These are phyloP conservation scores for Nemotelus nigrinus DNA, from an alignment of 2,888 invertebrate genomes.

Conservation along the genomic window DNA sequence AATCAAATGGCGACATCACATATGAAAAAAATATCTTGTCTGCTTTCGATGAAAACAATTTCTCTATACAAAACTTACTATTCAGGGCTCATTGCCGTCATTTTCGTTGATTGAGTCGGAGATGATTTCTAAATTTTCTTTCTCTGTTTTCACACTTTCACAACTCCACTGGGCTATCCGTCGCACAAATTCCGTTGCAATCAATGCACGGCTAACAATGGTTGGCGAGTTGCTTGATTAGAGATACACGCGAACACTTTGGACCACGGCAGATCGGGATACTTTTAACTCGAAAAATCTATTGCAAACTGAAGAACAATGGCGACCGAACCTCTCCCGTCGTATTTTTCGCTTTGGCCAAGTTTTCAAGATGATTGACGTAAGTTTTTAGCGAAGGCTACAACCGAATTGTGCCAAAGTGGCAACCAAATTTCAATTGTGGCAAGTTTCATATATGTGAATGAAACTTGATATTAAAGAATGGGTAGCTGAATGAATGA, in stretches of 20 bases:
- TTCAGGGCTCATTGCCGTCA: slow-evolving; percentile 80
- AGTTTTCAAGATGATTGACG: slow-evolving; percentile 49
- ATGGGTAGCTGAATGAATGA: too few species aligned
- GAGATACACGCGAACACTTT: slow-evolving; percentile 14
- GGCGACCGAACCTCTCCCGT: slow-evolving; percentile 49
- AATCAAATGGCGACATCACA: not conserved
- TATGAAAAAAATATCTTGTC: slow-evolving; percentile 35
- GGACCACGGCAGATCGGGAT: slow-evolving; percentile 20
- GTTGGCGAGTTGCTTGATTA: not conserved
- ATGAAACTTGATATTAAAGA: too few species aligned
- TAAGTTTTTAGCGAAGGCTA: slow-evolving; percentile 41
- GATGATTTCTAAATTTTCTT: slow-evolving; percentile 34
- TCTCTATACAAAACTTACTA: slow-evolving; percentile 71
- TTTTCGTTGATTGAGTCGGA: slow-evolving; percentile 52
- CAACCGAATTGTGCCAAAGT: slow-evolving; percentile 46
- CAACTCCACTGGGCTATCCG: slow-evolving; percentile 22
- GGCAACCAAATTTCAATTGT: slow-evolving; percentile 31
- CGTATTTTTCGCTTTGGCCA: slow-evolving; percentile 40
- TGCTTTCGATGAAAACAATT: slow-evolving; percentile 37
- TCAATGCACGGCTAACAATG: slow-evolving; percentile 10
- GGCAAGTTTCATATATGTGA: too few species aligned
- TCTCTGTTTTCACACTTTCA: slow-evolving; percentile 37
- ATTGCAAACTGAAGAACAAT: slow-evolving; percentile 47
- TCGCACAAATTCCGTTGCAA: slow-evolving; percentile 18
- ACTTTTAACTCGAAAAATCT: slow-evolving; percentile 43